Evolutionary conservation across 2,113 vertebrate species (phyloP).

Genomic region (Polypterus bichir): DNA sequence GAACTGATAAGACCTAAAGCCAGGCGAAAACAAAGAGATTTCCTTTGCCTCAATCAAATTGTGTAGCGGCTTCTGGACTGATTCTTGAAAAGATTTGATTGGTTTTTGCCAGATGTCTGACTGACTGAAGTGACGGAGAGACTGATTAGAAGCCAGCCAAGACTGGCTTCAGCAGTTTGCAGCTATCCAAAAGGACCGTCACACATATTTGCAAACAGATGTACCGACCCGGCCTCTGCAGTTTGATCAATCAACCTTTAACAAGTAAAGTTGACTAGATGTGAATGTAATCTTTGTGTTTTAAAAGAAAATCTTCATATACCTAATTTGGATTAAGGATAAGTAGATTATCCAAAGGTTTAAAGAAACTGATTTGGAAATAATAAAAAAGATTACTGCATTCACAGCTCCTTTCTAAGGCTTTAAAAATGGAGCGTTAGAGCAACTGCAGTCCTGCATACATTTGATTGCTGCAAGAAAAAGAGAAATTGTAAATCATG

Average conservation of each 20-base stretch:
- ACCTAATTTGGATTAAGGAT: conserved; percentile 53
- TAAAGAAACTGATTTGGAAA: conserved; percentile 44
- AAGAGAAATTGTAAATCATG: too few relatives aligned
- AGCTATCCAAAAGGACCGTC: conserved; percentile 8
- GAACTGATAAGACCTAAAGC: conserved; percentile 41
- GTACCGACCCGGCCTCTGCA: conserved; percentile 23
- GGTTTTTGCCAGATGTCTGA: conserved; percentile 39
- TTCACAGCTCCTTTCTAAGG: too few relatives aligned
- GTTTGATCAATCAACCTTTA: conserved; percentile 64
- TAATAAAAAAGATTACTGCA: background rate
- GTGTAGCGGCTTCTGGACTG: conserved; percentile 30
- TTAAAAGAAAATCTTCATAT: conserved; percentile 37
- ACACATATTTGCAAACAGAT: conserved; percentile 65
- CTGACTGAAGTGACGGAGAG: background rate
- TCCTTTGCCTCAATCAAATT: conserved; percentile 24
- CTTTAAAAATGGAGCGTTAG: too few relatives aligned
- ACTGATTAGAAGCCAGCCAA: background rate
- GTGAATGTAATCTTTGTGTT: conserved; percentile 55
- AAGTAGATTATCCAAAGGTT: conserved; percentile 59
- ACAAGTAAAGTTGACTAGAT: conserved; percentile 64
- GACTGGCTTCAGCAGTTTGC: background rate
- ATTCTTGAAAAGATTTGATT: conserved; percentile 33
- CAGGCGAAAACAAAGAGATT: conserved; percentile 38
- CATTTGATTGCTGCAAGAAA: too few relatives aligned
- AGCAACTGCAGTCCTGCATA: too few relatives aligned